Evolutionary conservation across 2,797 vertebrate genomes (phyloP).

Genomic region (Sebastes kiyomatsui): DNA sequence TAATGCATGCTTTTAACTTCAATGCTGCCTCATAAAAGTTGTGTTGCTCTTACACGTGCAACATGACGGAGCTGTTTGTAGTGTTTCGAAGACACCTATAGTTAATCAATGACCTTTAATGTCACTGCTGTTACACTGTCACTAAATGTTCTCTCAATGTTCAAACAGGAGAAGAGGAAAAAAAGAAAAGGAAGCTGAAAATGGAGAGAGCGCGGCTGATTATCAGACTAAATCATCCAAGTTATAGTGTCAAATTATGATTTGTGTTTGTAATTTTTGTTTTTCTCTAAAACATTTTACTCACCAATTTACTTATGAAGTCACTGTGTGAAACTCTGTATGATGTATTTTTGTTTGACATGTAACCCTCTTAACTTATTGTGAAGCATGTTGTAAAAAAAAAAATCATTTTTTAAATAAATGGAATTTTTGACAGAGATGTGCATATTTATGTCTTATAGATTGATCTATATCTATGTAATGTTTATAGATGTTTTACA

Average conservation of each 20-base stretch:
- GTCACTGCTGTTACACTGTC: not conserved
- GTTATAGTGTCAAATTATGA: constrained; percentile 18
- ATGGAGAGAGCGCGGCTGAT: not conserved
- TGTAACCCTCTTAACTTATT: not conserved
- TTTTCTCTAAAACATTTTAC: not conserved
- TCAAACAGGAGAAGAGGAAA: constrained; percentile 40
- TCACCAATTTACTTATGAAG: not conserved
- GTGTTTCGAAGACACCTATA: not conserved
- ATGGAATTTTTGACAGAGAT: not conserved
- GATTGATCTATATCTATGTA: too few relatives aligned
- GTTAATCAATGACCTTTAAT: not conserved
- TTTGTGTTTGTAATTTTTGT: not conserved
- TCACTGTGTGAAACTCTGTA: not conserved
- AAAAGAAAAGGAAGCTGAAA: constrained; percentile 12
- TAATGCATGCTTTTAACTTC: not conserved
- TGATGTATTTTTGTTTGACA: not conserved
- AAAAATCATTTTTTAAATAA: not conserved
- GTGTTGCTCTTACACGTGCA: not conserved
- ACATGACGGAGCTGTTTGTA: not conserved
- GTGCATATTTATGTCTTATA: not conserved
- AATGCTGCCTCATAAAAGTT: not conserved
- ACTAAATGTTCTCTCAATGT: constrained; percentile 2
- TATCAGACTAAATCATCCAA: constrained; percentile 38
- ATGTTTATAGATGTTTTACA: too few relatives aligned
- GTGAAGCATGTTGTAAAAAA: not conserved